Percentiles rank a stretch among this genome's conserved stretches.
These are phyloP conservation scores for Odontothrips loti DNA, from an alignment of 2,888 invertebrate genomes.

Conservation along the genomic window DNA sequence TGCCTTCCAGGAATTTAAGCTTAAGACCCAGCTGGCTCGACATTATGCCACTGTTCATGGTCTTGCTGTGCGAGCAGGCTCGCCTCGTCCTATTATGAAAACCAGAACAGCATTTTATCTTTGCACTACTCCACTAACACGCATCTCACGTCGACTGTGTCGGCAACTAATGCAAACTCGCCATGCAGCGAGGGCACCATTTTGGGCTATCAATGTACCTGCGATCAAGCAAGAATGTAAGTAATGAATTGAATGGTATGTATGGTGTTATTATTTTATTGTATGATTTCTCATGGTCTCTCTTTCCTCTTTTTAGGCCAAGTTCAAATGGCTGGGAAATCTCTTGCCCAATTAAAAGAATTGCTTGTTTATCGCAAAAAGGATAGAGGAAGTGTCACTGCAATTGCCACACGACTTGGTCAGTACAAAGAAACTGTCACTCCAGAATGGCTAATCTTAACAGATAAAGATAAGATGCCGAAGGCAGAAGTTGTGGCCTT, in stretches of 20 bases:
- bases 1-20: conserved; percentile 70
- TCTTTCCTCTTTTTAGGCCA: conserved; percentile 43
- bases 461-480: conserved; percentile 71
- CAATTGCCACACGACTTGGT: conserved; percentile 66
- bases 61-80: conserved; percentile 64
- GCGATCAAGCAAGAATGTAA: conserved; percentile 86
- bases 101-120: conserved; percentile 95
- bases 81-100: conserved; percentile 92
- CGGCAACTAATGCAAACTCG: conserved; percentile 74
- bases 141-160: conserved; percentile 82
- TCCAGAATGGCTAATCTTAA: conserved; percentile 69
- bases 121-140: conserved; percentile 84
- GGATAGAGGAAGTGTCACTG: conserved; percentile 63
- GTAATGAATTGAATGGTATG: conserved; percentile 41
- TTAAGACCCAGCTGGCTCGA: conserved; percentile 88
- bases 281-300: conserved; percentile 15
- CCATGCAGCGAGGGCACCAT: conserved; percentile 84
- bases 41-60: conserved; percentile 93
- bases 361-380: conserved; percentile 55
- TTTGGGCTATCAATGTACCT: conserved; percentile 65
- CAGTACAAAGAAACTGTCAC: conserved; percentile 49
- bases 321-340: conserved; percentile 55
- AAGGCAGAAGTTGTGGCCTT: conserved; percentile 76
- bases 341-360: conserved; percentile 54
- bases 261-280: not conserved